Conservation (phyloP, 53 echinoderm and acorn worm genomes). For the Pentamera pediparva region DNA sequence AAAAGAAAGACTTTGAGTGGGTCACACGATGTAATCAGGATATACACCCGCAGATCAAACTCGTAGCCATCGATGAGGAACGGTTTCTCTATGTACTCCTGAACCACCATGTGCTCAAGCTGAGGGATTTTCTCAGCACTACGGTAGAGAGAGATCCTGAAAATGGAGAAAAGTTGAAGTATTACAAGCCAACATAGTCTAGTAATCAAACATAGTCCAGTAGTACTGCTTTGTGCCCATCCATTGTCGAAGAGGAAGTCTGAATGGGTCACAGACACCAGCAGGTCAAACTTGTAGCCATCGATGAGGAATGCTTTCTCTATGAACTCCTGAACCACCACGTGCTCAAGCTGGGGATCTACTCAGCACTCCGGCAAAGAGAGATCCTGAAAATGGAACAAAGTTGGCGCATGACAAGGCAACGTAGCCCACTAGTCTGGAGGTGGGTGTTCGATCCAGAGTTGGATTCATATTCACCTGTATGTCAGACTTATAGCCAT, state of each 20-base stretch:
- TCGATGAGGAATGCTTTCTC: constrained; percentile 90
- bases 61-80: constrained; percentile 91
- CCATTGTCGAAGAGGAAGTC: constrained; percentile 94
- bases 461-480: constrained; percentile 94
- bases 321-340: constrained; percentile 92
- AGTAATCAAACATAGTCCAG: no score
- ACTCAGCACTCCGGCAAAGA: constrained; percentile 74
- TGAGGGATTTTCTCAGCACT: constrained; percentile 81
- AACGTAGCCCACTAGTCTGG: no score
- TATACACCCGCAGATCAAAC: constrained; percentile 97
- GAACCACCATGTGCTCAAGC: constrained; percentile 86
- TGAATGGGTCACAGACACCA: constrained; percentile 87
- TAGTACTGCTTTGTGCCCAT: constrained; percentile 79
- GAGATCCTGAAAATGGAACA: constrained; percentile 76
- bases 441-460: no score
- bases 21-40: constrained; percentile 91
- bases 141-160: constrained; percentile 79
- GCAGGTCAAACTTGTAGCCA: constrained; percentile 96
- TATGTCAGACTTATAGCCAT: constrained; percentile 97
- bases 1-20: constrained; percentile 87
- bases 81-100: constrained; percentile 92
- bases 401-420: no score
- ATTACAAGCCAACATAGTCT: no score
- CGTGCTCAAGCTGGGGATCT: constrained; percentile 82
- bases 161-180: background rate